Evolutionary conservation across 2,888 invertebrate species (phyloP), one percentile per base, ranked within the genome.

Genomic region (Azorinus chamasolen): DNA sequence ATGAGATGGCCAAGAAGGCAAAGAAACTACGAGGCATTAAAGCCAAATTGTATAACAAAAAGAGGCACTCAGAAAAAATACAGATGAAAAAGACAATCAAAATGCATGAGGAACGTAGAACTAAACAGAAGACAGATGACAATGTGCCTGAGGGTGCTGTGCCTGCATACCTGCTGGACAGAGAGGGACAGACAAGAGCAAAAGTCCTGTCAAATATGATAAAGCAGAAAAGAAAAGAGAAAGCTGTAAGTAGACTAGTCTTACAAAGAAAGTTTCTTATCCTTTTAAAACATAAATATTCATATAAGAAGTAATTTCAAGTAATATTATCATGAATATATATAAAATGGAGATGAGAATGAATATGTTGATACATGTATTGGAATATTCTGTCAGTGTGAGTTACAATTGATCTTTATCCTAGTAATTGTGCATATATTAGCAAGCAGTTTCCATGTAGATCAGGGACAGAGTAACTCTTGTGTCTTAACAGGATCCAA

Each of bases 81-180:
- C 98, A 99, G 93, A 98, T 99, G 96, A 98, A 99, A 94, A 99
- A 98, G 95, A 98, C 98, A 69, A 97, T 99, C 83, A 97, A 97
- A 92, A 97, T 98, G 64, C 99, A 99, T 90, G 99, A 99, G 93
- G 98, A 99, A 93, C 97, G 96, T 92, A 96, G 97, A 93, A 96
- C 96, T 6, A 96, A 96, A 88, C 96, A 97, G 92, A 96, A 96
- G 93, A 89, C 91, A 54, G 91, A 92, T 51, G 96, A 96, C 0
- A 93, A 94, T 50, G 96, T 96, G 0, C 95, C 97, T 0, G 97
- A 98, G 91, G 98, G 98, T 45, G 99, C 99, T 0, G 93, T 99
- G 59, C 99, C 99, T 0, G 97, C 97, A 0, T 99, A 99, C 93
- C 95, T 99, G n/a, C 94, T 99, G 65, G 99, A 99, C 94, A 95